Conservation (phyloP, 1,140 invertebrate species). For the Listronotus oregonensis region DNA sequence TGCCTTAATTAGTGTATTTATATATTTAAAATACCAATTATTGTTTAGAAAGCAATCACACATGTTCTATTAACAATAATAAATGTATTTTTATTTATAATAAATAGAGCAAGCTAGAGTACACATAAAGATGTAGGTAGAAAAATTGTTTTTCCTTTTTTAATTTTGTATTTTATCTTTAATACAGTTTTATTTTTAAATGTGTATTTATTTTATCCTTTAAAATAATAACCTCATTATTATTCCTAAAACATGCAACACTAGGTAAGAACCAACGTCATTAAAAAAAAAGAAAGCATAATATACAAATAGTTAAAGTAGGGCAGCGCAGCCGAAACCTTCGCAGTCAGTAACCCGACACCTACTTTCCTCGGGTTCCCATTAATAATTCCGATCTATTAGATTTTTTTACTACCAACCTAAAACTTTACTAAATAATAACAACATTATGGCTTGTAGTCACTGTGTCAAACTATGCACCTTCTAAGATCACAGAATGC, state of each 20-base stretch:
- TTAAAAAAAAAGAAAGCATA: too few relatives aligned
- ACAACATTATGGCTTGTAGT: too few relatives aligned
- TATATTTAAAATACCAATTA: slow-evolving; percentile 42
- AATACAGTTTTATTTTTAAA: slow-evolving; percentile 54
- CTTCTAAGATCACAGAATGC: too few relatives aligned
- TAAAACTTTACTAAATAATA: too few relatives aligned
- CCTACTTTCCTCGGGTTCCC: too few relatives aligned
- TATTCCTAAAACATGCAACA: background rate
- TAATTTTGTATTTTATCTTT: slow-evolving; percentile 52
- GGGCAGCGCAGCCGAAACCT: too few relatives aligned
- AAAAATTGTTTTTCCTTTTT: slow-evolving; percentile 51
- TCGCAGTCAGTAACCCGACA: too few relatives aligned
- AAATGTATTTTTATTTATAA: slow-evolving; percentile 44
- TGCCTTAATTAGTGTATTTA: slow-evolving; percentile 49
- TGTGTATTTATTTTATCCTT: slow-evolving; percentile 17
- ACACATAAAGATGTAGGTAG: slow-evolving; percentile 48
- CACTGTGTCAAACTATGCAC: too few relatives aligned
- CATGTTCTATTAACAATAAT: slow-evolving; percentile 43
- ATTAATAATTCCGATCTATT: too few relatives aligned
- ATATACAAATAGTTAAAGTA: too few relatives aligned
- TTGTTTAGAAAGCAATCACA: slow-evolving; percentile 26
- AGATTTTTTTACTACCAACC: too few relatives aligned
- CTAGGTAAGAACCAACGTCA: too few relatives aligned
- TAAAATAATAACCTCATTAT: background rate
- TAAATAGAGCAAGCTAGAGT: slow-evolving; percentile 49